Evolutionary conservation across 2,797 vertebrate genomes (phyloP).

Genomic region (Selene dorsalis): DNA sequence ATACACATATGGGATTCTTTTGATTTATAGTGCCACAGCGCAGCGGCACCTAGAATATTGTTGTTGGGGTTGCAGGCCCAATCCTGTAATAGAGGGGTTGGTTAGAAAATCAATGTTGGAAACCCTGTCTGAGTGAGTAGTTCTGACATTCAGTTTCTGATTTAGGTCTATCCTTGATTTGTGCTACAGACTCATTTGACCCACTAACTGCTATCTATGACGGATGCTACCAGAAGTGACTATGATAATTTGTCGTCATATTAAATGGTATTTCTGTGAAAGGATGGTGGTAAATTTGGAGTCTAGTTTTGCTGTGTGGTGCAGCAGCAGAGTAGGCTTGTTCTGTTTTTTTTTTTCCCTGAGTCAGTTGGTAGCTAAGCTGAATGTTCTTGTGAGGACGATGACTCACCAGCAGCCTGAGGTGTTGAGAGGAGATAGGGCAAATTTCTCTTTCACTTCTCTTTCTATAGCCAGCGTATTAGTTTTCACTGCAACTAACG

Average conservation of each 20-base stretch:
- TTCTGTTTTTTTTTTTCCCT: constrained; percentile 61
- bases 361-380: constrained; percentile 81
- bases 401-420: constrained; percentile 84
- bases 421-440: constrained; percentile 79
- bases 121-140: constrained; percentile 46
- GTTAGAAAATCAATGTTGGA: constrained; percentile 73
- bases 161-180: constrained; percentile 52
- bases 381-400: constrained; percentile 83
- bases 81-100: constrained; percentile 74
- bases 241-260: constrained; percentile 47
- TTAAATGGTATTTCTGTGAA: constrained; percentile 47
- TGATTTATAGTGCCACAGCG: constrained; percentile 75
- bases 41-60: constrained; percentile 72
- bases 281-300: constrained; percentile 52
- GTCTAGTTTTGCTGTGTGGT: constrained; percentile 53
- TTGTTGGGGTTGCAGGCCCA: constrained; percentile 67
- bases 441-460: constrained; percentile 83
- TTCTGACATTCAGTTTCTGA: constrained; percentile 53
- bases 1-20: constrained; percentile 76
- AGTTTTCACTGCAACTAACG: constrained; percentile 74
- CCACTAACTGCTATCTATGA: constrained; percentile 32
- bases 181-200: constrained; percentile 37
- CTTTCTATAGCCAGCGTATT: constrained; percentile 75
- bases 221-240: constrained; percentile 42
- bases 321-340: constrained; percentile 64